Conservation (phyloP, 2,113 vertebrate genomes). For the Crotalus helleri region DNA sequence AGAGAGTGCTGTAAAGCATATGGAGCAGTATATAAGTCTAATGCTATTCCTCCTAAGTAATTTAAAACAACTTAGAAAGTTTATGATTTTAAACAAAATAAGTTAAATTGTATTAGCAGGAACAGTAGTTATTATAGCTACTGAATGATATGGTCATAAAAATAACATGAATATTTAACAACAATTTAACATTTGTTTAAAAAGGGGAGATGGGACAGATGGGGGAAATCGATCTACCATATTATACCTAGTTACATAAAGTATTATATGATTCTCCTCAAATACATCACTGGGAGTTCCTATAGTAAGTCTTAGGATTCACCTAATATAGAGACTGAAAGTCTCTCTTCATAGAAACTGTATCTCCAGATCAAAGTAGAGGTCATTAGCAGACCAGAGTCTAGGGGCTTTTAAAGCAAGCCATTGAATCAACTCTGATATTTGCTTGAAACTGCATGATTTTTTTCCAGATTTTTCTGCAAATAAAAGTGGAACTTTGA, state of each 20-base stretch:
- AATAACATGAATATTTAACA: background rate
- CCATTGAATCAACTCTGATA: constrained; percentile 13
- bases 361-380: background rate
- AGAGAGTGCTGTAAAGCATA: too few species aligned
- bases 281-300: background rate
- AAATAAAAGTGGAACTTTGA: background rate
- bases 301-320: background rate
- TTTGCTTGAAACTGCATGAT: constrained; percentile 7
- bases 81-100: background rate
- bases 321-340: background rate
- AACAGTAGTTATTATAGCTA: background rate
- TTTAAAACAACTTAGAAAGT: background rate
- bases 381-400: background rate
- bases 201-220: background rate
- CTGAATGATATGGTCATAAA: background rate
- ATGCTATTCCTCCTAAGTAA: too few species aligned
- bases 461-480: constrained; percentile 37
- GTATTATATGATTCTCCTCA: background rate
- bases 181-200: background rate
- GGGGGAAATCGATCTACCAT: background rate
- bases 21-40: too few species aligned
- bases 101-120: background rate
- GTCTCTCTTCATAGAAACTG: accelerated
- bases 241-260: background rate
- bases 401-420: background rate